Percentiles rank a stretch among this genome's conserved stretches.
Conservation (phyloP, 2,797 vertebrate species). For the Brachyalestes nurse region DNA sequence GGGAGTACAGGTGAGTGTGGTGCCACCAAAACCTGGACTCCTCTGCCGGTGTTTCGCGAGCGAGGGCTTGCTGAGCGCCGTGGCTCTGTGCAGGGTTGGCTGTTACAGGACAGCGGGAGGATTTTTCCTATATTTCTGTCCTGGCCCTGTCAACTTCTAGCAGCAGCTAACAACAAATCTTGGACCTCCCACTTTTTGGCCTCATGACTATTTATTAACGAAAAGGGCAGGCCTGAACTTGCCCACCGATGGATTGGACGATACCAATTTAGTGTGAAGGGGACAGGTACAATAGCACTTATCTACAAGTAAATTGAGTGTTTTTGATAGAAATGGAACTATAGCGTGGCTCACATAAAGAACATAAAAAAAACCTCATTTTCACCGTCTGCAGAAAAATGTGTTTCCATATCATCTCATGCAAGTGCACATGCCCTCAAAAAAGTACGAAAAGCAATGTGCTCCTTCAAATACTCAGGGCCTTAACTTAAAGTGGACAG, state of each 20-base stretch:
- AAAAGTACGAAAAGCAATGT: background rate
- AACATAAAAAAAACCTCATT: background rate
- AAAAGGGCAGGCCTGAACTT: slow-evolving; percentile 87
- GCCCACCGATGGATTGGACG: slow-evolving; percentile 83
- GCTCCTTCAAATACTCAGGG: background rate
- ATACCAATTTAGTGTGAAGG: slow-evolving; percentile 70
- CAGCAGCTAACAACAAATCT: slow-evolving; percentile 92
- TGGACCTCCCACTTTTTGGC: slow-evolving; percentile 78
- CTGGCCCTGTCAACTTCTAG: slow-evolving; percentile 84
- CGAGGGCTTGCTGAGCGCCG: background rate
- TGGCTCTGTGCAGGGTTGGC: slow-evolving; percentile 23
- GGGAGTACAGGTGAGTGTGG: slow-evolving; percentile 42
- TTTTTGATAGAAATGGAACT: slow-evolving; percentile 17
- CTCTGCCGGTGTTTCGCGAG: background rate
- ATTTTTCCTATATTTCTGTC: slow-evolving; percentile 68
- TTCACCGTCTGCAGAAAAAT: background rate
- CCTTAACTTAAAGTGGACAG: background rate
- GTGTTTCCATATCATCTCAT: background rate
- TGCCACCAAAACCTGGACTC: slow-evolving; percentile 16
- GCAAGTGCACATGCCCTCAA: background rate
- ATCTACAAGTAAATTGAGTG: slow-evolving; percentile 18
- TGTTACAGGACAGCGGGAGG: slow-evolving; percentile 31
- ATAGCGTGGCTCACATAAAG: background rate
- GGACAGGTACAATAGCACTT: slow-evolving; percentile 24
- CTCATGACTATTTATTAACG: slow-evolving; percentile 92